These are phyloP conservation scores for Eriocheir sinensis DNA, from an alignment of 1,140 invertebrate species.

Conservation along the genomic window DNA sequence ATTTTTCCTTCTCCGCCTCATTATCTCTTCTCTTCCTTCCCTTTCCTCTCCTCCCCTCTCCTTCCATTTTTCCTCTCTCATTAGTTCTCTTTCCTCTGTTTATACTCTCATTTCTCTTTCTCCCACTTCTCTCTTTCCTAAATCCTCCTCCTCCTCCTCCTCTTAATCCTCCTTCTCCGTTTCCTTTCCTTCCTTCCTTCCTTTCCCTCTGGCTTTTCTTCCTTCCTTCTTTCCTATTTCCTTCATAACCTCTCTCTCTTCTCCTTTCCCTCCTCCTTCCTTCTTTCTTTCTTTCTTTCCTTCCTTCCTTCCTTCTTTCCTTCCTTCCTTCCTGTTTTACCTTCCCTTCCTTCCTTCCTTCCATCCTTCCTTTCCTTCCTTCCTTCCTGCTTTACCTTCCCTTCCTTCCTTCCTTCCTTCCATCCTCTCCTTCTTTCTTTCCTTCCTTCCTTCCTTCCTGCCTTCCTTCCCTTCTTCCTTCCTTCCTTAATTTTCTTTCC, in stretches of 20 bases:
- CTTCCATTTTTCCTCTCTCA: background rate
- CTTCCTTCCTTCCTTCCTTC: conserved; percentile 31
- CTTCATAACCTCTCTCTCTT: background rate
- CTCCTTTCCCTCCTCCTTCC: background rate
- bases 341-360: background rate
- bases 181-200: background rate
- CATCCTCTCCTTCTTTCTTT: conserved; percentile 43
- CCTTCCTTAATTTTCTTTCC: background rate
- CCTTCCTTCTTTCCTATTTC: background rate
- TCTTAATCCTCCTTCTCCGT: background rate
- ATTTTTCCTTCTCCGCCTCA: too few species aligned
- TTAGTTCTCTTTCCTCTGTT: background rate
- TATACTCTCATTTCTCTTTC: background rate
- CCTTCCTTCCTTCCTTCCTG: background rate
- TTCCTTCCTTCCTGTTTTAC: background rate
- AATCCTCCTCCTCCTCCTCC: background rate
- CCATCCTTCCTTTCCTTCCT: background rate
- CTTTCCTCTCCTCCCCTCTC: background rate
- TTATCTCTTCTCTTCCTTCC: too few species aligned
- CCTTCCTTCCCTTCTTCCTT: background rate
- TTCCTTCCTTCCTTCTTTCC: too few species aligned
- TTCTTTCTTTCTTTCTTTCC: background rate
- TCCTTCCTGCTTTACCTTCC: background rate
- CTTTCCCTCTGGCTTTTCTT: background rate
- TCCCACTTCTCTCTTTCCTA: background rate